Evolutionary conservation across 2,888 invertebrate species (phyloP).

Genomic region (Abrostola tripartita): DNA sequence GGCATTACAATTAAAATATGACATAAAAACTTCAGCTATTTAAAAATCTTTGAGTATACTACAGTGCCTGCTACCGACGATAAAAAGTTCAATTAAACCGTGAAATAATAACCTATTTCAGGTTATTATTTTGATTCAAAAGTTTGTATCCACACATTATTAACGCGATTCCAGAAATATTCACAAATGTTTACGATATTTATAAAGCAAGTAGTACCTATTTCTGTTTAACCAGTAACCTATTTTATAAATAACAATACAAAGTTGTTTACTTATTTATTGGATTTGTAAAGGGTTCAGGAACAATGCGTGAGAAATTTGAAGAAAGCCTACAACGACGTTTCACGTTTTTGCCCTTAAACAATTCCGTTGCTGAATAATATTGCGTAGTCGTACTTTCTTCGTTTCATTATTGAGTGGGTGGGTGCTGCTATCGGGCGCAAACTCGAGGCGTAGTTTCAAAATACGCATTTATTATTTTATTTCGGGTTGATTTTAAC

Average conservation of each 20-base stretch:
- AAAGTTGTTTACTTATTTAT: too few species aligned
- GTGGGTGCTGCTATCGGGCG: slow-evolving; percentile 14
- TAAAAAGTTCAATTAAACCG: too few species aligned
- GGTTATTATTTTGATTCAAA: too few species aligned
- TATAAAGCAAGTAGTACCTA: slow-evolving; percentile 1
- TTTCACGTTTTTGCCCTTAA: slow-evolving; percentile 9
- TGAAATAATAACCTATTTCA: too few species aligned
- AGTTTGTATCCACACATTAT: too few species aligned
- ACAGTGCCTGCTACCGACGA: too few species aligned
- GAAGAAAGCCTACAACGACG: neutral
- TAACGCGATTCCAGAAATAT: too few species aligned
- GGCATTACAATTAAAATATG: too few species aligned
- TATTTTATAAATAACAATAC: too few species aligned
- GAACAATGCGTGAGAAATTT: neutral
- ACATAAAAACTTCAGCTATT: too few species aligned
- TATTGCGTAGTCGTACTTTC: slow-evolving; percentile 20
- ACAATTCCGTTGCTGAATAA: slow-evolving; percentile 14
- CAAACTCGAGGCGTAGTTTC: slow-evolving; percentile 20
- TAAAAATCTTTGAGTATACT: too few species aligned
- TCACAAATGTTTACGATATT: too few species aligned
- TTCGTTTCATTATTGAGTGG: slow-evolving; percentile 23
- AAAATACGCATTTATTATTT: slow-evolving; percentile 26
- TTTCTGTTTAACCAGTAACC: neutral
- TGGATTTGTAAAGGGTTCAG: neutral
- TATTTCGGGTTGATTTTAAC: slow-evolving; percentile 4